Conservation (phyloP, 2,113 vertebrate species). For the Psilopogon haemacephalus region DNA sequence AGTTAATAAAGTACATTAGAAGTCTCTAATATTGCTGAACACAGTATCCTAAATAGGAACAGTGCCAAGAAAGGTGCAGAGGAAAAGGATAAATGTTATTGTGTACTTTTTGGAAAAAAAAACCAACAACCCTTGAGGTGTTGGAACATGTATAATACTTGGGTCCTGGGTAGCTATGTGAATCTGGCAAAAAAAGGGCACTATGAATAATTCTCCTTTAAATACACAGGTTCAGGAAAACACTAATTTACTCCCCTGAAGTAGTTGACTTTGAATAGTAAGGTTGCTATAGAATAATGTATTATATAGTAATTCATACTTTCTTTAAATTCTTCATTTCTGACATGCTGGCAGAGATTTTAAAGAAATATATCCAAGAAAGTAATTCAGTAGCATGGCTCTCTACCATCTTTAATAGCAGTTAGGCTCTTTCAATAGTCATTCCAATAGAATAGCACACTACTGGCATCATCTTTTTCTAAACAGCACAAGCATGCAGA, state of each 20-base stretch:
- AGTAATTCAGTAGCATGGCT: background rate
- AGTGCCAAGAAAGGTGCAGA: background rate
- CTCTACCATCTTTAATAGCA: background rate
- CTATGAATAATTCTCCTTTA: background rate
- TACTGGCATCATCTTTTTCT: background rate
- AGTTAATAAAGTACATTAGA: background rate
- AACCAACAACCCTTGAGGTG: background rate
- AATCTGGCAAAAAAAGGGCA: background rate
- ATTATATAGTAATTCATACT: background rate
- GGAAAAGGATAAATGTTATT: background rate
- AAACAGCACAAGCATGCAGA: background rate
- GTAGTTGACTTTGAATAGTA: background rate
- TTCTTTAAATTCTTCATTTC: slow-evolving; percentile 7
- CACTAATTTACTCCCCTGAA: background rate
- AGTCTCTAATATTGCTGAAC: background rate
- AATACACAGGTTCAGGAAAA: slow-evolving; percentile 10
- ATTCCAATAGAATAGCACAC: background rate
- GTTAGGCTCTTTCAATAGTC: background rate
- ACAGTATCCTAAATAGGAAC: background rate
- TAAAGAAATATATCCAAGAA: slow-evolving; percentile 1
- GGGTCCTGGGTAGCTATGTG: background rate
- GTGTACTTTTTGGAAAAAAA: background rate
- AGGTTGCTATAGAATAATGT: background rate
- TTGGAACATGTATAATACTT: background rate
- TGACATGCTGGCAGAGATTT: background rate